Evolutionary conservation across 2,888 invertebrate species (phyloP).

Genomic region (Harpalus rufipes): DNA sequence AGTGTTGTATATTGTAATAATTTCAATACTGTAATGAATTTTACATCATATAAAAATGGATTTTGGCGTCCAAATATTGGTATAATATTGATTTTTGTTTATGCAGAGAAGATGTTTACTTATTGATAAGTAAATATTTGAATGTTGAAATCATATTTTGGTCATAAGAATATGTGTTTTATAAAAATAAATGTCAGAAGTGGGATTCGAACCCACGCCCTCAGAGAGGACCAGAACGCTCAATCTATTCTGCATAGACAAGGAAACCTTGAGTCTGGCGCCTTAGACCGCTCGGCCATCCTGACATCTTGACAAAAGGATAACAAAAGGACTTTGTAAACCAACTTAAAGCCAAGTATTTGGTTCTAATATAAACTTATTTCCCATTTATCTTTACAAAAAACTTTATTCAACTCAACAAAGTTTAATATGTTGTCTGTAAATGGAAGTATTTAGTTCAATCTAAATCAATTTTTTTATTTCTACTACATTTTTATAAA

Average conservation of each 20-base stretch:
- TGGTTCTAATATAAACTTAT: too few relatives aligned
- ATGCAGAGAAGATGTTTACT: too few relatives aligned
- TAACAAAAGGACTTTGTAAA: background rate
- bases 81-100: too few relatives aligned
- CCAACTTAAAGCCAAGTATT: background rate
- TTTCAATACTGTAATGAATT: too few relatives aligned
- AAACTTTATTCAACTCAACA: background rate
- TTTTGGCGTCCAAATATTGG: background rate
- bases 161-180: too few relatives aligned
- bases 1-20: too few relatives aligned
- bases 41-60: background rate
- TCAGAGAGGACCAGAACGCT: slow-evolving; percentile 79
- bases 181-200: slow-evolving; percentile 79
- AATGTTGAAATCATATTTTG: too few relatives aligned
- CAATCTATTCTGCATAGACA: slow-evolving; percentile 69
- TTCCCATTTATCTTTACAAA: background rate
- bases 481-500: background rate
- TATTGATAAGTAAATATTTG: too few relatives aligned
- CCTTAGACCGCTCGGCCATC: slow-evolving; percentile 96
- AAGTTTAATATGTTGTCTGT: background rate
- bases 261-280: slow-evolving; percentile 83
- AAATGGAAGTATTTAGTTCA: background rate
- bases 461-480: background rate
- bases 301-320: slow-evolving; percentile 78
- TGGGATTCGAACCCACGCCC: slow-evolving; percentile 83